A percentile compares a stretch with the other conserved stretches of the same genome.
Evolutionary conservation across 2,888 invertebrate genomes (phyloP).

Genomic region (Arrhopalites spinosus): DNA sequence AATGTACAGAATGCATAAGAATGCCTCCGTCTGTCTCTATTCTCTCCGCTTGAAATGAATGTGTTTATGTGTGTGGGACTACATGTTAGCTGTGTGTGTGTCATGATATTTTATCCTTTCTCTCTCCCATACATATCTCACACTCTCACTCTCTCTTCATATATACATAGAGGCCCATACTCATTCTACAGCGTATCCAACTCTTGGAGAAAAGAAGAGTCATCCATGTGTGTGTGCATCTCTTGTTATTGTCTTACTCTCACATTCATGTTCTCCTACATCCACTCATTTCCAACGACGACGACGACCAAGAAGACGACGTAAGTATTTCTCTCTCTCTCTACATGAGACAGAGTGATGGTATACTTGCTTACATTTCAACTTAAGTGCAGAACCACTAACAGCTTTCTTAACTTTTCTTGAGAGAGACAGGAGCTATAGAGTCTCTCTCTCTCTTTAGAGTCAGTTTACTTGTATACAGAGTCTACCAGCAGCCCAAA

Average conservation of each 20-base stretch:
- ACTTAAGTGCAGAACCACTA: slow-evolving; percentile 6
- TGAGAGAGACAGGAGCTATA: not conserved
- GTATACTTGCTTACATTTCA: not conserved
- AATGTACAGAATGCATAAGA: slow-evolving; percentile 25
- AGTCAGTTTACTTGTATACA: not conserved
- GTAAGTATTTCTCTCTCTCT: too few species aligned
- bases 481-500: not conserved
- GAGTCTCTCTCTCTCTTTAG: too few species aligned
- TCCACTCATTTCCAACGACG: not conserved
- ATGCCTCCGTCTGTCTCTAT: slow-evolving; percentile 18
- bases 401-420: slow-evolving; percentile 7
- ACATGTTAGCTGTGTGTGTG: slow-evolving; percentile 6
- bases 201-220: not conserved
- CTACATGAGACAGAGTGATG: not conserved
- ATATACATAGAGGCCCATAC: not conserved
- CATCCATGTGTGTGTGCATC: slow-evolving; percentile 4
- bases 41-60: slow-evolving; percentile 23
- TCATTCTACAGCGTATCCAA: not conserved
- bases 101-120: slow-evolving; percentile 7
- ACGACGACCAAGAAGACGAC: not conserved
- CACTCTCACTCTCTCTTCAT: not conserved
- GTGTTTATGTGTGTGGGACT: slow-evolving; percentile 28
- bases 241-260: not conserved
- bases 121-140: not conserved
- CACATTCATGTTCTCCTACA: not conserved